Evolutionary conservation across 1,140 invertebrate genomes (phyloP).

Genomic region (Drosophila bocqueti): DNA sequence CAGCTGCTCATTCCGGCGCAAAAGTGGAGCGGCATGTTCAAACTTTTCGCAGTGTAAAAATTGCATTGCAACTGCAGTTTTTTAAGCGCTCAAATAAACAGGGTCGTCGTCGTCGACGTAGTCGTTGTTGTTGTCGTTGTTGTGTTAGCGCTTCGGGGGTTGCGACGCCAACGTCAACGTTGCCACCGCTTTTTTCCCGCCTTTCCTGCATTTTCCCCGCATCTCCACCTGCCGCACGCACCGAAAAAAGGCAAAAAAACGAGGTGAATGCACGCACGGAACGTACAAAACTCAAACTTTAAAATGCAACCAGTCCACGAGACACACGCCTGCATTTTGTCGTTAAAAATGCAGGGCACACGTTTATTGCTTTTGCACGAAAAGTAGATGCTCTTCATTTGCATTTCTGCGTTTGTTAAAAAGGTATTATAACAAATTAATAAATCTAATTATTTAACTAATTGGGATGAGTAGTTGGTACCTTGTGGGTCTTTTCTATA

Average conservation of each 20-base stretch:
- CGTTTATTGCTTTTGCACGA: constrained; percentile 1
- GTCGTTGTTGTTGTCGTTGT: constrained; percentile 19
- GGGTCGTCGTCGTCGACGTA: constrained; percentile 56
- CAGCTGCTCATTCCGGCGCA: constrained; percentile 66
- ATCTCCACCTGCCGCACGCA: constrained; percentile 64
- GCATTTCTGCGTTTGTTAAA: not conserved
- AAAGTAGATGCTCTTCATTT: constrained; percentile 19
- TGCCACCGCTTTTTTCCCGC: constrained; percentile 30
- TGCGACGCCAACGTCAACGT: constrained; percentile 48
- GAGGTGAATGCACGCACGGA: constrained; percentile 80
- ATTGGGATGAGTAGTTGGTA: not conserved
- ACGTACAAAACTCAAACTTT: constrained; percentile 82
- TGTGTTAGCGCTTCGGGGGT: constrained; percentile 62
- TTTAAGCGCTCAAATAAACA: constrained; percentile 81
- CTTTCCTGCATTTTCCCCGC: constrained; percentile 17
- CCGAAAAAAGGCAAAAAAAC: constrained; percentile 73
- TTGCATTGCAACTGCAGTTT: constrained; percentile 70
- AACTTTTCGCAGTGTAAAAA: constrained; percentile 79
- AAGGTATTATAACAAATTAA: not conserved
- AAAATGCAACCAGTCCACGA: constrained; percentile 75
- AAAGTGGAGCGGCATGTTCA: constrained; percentile 79
- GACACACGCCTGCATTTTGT: constrained; percentile 61
- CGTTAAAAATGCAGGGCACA: constrained; percentile 31
- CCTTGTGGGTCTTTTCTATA: rapidly evolving
- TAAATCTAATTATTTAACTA: too few species aligned